Conservation (phyloP, 2,797 vertebrate species). For the Myiotriccus ornatus region DNA sequence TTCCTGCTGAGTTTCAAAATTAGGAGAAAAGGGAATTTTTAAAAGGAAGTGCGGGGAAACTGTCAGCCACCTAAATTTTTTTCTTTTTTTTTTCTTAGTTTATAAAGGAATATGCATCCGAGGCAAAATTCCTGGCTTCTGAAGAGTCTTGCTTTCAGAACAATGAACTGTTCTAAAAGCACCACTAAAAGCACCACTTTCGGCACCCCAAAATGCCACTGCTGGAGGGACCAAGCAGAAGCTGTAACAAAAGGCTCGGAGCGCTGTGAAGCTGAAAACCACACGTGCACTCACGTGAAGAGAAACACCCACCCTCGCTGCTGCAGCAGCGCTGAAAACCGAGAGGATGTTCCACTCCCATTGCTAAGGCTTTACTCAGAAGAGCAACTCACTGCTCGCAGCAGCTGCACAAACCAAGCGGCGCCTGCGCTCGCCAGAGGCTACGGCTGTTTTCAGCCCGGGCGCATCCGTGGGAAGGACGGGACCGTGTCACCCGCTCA, state of each 20-base stretch:
- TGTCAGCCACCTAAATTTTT: background rate
- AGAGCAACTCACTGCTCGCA: background rate
- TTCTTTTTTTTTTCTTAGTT: background rate
- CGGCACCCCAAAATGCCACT: background rate
- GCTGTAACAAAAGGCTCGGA: background rate
- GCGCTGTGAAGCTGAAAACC: constrained; percentile 16
- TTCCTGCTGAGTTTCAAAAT: constrained; percentile 47
- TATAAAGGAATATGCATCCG: background rate
- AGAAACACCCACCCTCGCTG: background rate
- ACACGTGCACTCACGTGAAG: background rate
- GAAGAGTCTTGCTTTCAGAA: background rate
- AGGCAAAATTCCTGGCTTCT: background rate
- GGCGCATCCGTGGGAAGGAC: background rate
- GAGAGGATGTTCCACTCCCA: background rate
- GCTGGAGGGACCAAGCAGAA: background rate
- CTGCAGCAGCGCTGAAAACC: background rate
- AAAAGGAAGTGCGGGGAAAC: background rate
- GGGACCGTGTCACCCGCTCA: rapidly evolving
- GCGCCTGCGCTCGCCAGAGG: background rate
- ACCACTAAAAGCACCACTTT: background rate
- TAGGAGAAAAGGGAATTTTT: constrained; percentile 29
- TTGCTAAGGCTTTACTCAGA: background rate
- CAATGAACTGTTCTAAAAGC: background rate
- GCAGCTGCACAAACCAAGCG: background rate
- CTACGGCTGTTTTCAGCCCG: background rate